Conservation (phyloP, 1,140 invertebrate genomes). For the Zaprionus lachaisei region DNA sequence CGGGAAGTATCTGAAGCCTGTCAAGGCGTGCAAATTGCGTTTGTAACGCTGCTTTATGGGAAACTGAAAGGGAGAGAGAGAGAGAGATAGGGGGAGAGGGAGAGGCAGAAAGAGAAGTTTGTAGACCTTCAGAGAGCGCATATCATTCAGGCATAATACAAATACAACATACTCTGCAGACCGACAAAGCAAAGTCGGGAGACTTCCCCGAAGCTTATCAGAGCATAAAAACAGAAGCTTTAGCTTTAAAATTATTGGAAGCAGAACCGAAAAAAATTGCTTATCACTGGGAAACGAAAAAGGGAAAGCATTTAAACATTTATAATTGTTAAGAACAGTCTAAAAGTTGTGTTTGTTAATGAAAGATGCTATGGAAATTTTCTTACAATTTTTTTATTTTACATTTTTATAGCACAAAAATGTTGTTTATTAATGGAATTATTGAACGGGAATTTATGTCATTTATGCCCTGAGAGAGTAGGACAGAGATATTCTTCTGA, state of each 20-base stretch:
- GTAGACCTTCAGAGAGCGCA: not conserved
- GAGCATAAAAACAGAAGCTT: not conserved
- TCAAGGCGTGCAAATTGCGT: slow-evolving; percentile 70
- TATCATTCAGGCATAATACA: slow-evolving; percentile 18
- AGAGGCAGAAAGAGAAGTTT: not conserved
- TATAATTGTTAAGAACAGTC: too few species aligned
- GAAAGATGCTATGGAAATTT: too few species aligned
- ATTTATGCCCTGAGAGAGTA: too few species aligned
- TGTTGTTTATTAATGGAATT: too few species aligned
- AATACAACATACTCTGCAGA: not conserved
- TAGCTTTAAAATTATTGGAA: not conserved
- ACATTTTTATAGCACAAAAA: too few species aligned
- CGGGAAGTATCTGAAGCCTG: not conserved
- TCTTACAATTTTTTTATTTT: too few species aligned
- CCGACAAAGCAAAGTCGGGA: not conserved
- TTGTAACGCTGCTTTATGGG: slow-evolving; percentile 73
- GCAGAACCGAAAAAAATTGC: too few species aligned
- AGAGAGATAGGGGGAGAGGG: not conserved
- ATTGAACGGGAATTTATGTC: too few species aligned
- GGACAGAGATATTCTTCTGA: too few species aligned
- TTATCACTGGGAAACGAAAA: too few species aligned
- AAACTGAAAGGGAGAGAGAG: slow-evolving; percentile 27
- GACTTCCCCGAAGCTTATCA: slow-evolving; percentile 1
- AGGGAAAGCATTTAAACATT: too few species aligned
- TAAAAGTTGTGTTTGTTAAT: too few species aligned